Percentiles rank a stretch among this genome's conserved stretches.
These are phyloP conservation scores for Excalfactoria chinensis DNA, from an alignment of 2,113 vertebrate genomes.

Conservation along the genomic window DNA sequence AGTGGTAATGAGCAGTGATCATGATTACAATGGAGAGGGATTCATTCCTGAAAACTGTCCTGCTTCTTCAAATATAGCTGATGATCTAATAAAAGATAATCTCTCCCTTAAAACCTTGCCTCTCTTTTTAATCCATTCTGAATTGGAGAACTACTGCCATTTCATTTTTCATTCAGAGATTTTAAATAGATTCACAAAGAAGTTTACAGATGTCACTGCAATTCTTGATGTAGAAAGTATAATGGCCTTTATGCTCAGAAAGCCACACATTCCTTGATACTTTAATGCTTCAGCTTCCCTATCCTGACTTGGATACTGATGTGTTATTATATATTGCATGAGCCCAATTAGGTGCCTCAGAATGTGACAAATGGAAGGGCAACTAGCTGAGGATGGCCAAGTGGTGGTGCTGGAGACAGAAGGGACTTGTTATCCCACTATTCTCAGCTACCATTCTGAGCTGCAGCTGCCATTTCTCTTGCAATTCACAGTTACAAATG, in stretches of 20 bases:
- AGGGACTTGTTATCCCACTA: rapidly evolving
- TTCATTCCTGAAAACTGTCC: neutral
- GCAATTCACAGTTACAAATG: neutral
- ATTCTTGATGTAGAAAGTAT: neutral
- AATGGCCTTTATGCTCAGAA: neutral
- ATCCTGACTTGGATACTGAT: neutral
- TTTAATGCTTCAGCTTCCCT: neutral
- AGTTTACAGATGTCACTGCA: neutral
- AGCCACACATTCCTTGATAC: neutral
- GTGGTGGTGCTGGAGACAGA: neutral
- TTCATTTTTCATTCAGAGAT: constrained; percentile 5
- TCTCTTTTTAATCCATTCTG: constrained; percentile 5
- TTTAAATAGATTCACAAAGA: constrained; percentile 13
- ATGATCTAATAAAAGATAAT: constrained; percentile 9
- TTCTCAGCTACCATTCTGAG: neutral
- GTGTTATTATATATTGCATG: neutral
- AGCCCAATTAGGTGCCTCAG: neutral
- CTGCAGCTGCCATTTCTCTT: neutral
- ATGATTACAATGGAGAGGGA: neutral
- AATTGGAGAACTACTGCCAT: neutral
- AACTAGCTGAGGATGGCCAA: neutral
- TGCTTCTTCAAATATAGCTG: constrained; percentile 14
- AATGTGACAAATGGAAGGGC: rapidly evolving
- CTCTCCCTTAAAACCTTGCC: constrained; percentile 5
- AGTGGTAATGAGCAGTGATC: neutral